These are phyloP conservation scores for Lepidochrysops patricia DNA, from an alignment of 2,888 invertebrate species.

Conservation along the genomic window DNA sequence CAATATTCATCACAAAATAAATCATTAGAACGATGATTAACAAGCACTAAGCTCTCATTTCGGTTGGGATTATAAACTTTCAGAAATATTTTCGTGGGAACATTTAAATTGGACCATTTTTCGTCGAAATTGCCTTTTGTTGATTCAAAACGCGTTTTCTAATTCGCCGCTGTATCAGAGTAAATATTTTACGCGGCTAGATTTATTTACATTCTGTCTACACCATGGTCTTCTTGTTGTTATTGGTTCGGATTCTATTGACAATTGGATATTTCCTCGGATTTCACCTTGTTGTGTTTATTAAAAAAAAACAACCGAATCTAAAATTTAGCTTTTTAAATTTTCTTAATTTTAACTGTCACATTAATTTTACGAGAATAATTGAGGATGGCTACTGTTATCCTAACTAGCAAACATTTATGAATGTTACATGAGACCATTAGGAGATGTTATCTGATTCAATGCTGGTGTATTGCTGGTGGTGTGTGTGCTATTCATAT, in stretches of 20 bases:
- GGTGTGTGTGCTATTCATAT: neutral
- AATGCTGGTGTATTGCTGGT: neutral
- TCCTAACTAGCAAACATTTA: neutral
- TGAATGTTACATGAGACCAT: neutral
- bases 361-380: neutral
- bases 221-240: neutral
- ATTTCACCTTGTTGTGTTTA: neutral
- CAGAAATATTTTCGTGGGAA: neutral
- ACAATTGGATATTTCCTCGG: neutral
- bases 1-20: neutral
- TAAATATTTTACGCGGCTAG: slow-evolving; percentile 7
- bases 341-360: no score
- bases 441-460: neutral
- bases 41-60: neutral
- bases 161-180: slow-evolving; percentile 6
- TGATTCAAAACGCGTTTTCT: slow-evolving; percentile 12
- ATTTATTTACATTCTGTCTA: slow-evolving; percentile 6
- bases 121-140: slow-evolving; percentile 12
- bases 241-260: neutral
- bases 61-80: neutral
- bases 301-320: no score
- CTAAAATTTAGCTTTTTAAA: no score
- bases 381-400: neutral
- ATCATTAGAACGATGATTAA: neutral
- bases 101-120: slow-evolving; percentile 9